Base-by-base conservation (phyloP, 2,113 vertebrate genomes). In the Stigmatopora nigra region DNA sequence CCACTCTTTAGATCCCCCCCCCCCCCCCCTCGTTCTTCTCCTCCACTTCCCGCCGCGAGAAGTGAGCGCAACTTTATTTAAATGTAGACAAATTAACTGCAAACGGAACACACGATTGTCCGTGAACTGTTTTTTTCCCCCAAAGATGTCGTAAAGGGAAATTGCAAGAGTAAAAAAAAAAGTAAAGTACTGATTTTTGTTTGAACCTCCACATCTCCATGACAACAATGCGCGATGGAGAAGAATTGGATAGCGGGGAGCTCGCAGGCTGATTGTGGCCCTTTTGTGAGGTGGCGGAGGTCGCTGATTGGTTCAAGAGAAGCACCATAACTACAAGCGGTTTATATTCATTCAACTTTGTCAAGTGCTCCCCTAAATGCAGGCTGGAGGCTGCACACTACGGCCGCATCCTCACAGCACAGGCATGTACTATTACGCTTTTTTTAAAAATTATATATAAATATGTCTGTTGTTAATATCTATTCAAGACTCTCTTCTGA, bases 271-370 rank as follows among this genome's bases (percentile, higher is more conserved):
- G 92, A 93, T 93, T 92, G 93, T 92, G 91, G 91, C 80, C 79
- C 92, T 95, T 95, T 98, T 96, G 96, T 97, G 91, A 94, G 90
- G 90, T 91, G 89, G 90, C 91, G 93, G 94, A 91, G 92, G 93
- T 93, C 94, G 93, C 94, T 99, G 95, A 99, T 99, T 99, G 96
- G 96, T 92, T 92, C 92, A 92, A 92, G 92, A 89, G 89, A 92
- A 92, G 91, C 85, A 87, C 91, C 94, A 92, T 91, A 96, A 96
- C 93, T 94, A 92, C 78, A 89, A 81, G 85, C 91, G 93, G 91
- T 92, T 92, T 93, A 93, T 93, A 94, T 96, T 94, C 94, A 96
- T 97, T 97, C 94, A 97, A 90, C 91, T 94, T 92, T 88, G 93
- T 95, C 90, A 88, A 94, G 93, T 92, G 91, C 88, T 90, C 89